Evolutionary conservation across 1,140 invertebrate genomes (phyloP).

Genomic region (Bilobella aurantiaca): DNA sequence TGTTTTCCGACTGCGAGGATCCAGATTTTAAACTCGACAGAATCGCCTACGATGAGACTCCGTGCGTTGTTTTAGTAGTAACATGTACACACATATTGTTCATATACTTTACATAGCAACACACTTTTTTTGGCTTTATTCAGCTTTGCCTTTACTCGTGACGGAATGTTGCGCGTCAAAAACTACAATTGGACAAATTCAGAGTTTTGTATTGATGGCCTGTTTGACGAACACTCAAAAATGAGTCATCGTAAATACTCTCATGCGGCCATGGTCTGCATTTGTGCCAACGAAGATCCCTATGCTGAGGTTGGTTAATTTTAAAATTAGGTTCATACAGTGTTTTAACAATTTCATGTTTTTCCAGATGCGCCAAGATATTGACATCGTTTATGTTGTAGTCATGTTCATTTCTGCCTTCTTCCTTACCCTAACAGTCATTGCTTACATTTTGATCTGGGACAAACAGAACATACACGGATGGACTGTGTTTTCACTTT

Average conservation of each 20-base stretch:
- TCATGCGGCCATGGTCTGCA: neutral
- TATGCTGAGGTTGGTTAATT: neutral
- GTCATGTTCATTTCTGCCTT: constrained; percentile 19
- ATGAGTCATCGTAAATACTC: neutral
- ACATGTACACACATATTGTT: no score
- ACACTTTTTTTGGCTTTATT: neutral
- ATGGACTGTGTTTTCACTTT: constrained; percentile 20
- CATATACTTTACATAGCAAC: no score
- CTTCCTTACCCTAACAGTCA: constrained; percentile 24
- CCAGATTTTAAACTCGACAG: neutral
- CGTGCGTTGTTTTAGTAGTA: no score
- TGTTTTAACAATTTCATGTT: neutral
- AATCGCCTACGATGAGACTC: neutral
- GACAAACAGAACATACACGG: constrained; percentile 31
- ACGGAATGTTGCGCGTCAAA: neutral
- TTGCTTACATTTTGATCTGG: constrained; percentile 28
- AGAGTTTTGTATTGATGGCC: neutral
- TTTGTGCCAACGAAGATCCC: neutral
- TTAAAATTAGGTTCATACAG: no score
- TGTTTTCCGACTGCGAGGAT: neutral
- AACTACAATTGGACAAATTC: neutral
- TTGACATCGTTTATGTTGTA: neutral
- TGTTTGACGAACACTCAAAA: neutral
- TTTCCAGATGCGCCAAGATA: neutral
- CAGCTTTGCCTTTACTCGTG: neutral